Evolutionary conservation across 2,888 invertebrate species (phyloP).

Genomic region (Rhingia rostrata): DNA sequence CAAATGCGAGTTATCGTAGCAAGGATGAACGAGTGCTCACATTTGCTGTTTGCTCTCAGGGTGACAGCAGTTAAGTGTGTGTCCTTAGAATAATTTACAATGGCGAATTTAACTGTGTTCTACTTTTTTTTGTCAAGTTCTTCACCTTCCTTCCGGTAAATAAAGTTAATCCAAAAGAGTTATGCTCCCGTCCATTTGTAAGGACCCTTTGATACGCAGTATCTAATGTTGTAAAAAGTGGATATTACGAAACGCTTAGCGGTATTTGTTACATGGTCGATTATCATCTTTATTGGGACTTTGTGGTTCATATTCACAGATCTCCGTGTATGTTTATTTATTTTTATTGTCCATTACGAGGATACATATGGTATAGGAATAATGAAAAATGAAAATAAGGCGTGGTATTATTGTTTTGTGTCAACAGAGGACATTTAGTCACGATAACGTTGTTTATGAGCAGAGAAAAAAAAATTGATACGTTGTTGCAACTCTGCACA

Average conservation of each 20-base stretch:
- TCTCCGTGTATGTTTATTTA: slow-evolving; percentile 10
- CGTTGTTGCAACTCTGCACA: slow-evolving; percentile 21
- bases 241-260: slow-evolving; percentile 4
- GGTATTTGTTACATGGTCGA: slow-evolving; percentile 64
- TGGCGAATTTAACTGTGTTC: slow-evolving; percentile 37
- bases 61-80: slow-evolving; percentile 28
- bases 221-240: slow-evolving; percentile 8
- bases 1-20: slow-evolving; percentile 38
- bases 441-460: slow-evolving; percentile 51
- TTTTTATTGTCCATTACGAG: slow-evolving; percentile 47
- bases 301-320: slow-evolving; percentile 32
- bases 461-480: slow-evolving; percentile 24
- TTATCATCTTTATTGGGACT: slow-evolving; percentile 44
- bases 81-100: slow-evolving; percentile 37
- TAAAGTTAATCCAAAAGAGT: slow-evolving; percentile 49
- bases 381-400: slow-evolving; percentile 48
- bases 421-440: slow-evolving; percentile 49
- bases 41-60: slow-evolving; percentile 30
- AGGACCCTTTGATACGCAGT: slow-evolving; percentile 10
- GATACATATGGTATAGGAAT: slow-evolving; percentile 29
- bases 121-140: neutral
- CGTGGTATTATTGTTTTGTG: slow-evolving; percentile 51
- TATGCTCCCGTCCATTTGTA: neutral
- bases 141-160: slow-evolving; percentile 16
- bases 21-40: slow-evolving; percentile 28